A percentile compares a stretch with the other conserved stretches of the same genome.
phyloP scores from a whole-genome alignment of 1,140 invertebrate genomes.

The Homarus americanus region DNA sequence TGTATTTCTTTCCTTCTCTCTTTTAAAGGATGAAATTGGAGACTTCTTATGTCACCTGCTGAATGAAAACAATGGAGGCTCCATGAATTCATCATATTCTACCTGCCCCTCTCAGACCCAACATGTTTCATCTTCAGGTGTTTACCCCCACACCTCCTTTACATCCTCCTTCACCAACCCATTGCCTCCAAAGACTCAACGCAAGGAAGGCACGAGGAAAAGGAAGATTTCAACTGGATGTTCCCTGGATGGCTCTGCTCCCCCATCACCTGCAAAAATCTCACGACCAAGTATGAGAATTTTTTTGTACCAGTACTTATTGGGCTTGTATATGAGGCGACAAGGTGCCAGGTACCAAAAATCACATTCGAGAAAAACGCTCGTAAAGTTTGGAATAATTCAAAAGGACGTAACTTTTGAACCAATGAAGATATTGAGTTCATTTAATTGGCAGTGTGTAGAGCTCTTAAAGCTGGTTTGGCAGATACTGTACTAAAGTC shows the following conservation, averaged over 20 bases:
- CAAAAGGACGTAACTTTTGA: too few species aligned
- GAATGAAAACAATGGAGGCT: neutral
- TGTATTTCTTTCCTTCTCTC: too few species aligned
- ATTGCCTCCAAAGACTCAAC: slow-evolving; percentile 25
- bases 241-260: slow-evolving; percentile 9
- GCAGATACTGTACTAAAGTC: too few species aligned
- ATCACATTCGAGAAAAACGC: too few species aligned
- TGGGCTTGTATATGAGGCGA: too few species aligned
- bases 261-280: slow-evolving; percentile 39
- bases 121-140: neutral
- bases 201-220: slow-evolving; percentile 38
- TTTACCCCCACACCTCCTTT: slow-evolving; percentile 6
- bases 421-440: too few species aligned
- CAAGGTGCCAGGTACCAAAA: too few species aligned
- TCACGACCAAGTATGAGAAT: slow-evolving; percentile 45
- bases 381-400: too few species aligned
- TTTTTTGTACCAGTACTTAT: too few species aligned
- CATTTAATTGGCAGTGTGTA: too few species aligned
- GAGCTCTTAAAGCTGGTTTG: too few species aligned
- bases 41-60: slow-evolving; percentile 54
- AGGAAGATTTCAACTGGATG: slow-evolving; percentile 36
- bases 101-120: neutral
- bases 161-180: slow-evolving; percentile 60
- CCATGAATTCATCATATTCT: neutral
- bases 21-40: slow-evolving; percentile 62